Evolutionary conservation across 2,888 invertebrate species (phyloP).

Genomic region (Germaria angustata): DNA sequence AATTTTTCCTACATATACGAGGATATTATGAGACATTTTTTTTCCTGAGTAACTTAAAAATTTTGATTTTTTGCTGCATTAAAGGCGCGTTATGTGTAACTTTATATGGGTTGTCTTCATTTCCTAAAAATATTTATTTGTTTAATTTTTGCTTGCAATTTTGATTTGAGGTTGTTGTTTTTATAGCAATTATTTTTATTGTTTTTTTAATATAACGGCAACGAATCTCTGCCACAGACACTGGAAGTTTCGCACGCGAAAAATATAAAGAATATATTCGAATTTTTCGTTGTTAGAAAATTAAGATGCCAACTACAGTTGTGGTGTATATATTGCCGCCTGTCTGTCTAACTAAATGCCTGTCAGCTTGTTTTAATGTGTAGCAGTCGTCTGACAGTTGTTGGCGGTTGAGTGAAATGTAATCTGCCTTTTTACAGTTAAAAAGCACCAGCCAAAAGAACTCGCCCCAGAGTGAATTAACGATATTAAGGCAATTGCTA

Average conservation of each 20-base stretch:
- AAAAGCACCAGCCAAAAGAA: slow-evolving; percentile 39
- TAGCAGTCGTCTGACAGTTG: slow-evolving; percentile 19
- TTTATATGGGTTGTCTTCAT: too few species aligned
- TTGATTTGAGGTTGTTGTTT: too few species aligned
- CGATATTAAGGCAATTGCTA: slow-evolving; percentile 57
- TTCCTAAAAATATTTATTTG: too few species aligned
- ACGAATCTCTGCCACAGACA: slow-evolving; percentile 25
- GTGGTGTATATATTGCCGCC: slow-evolving; percentile 2
- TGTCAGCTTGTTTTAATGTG: slow-evolving; percentile 25
- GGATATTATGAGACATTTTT: too few species aligned
- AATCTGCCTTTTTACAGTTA: slow-evolving; percentile 25
- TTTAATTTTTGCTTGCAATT: too few species aligned
- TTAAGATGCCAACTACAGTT: slow-evolving; percentile 57
- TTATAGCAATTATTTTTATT: too few species aligned
- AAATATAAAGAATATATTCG: background rate
- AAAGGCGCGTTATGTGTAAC: too few species aligned
- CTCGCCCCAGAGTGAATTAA: slow-evolving; percentile 51
- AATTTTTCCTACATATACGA: too few species aligned
- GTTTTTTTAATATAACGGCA: too few species aligned
- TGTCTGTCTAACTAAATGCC: slow-evolving; percentile 36
- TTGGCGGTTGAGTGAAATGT: slow-evolving; percentile 47
- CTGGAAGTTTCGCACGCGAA: slow-evolving; percentile 10
- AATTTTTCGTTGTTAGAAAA: slow-evolving; percentile 1
- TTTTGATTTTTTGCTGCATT: too few species aligned
- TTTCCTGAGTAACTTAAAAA: too few species aligned